Conservation (phyloP, 2,113 vertebrate species). For the Hypanus sabinus region DNA sequence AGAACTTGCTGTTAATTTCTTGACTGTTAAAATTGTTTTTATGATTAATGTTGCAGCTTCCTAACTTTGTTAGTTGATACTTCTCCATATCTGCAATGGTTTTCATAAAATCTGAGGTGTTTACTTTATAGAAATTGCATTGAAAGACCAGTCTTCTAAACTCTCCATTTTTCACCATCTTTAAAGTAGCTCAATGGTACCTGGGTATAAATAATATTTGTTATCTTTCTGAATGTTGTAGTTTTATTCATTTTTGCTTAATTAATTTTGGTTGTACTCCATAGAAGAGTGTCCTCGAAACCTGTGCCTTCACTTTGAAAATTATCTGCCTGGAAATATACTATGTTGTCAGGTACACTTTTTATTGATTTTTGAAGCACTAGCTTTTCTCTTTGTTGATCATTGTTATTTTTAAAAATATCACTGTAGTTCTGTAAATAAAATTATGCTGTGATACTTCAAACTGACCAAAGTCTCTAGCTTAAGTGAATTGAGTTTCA, state of each 20-base stretch:
- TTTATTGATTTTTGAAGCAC: not conserved
- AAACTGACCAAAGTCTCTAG: not conserved
- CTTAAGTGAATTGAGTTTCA: not conserved
- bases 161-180: not conserved
- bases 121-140: not conserved
- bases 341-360: slow-evolving; percentile 79
- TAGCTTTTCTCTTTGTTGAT: not conserved
- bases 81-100: not conserved
- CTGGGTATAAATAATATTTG: not conserved
- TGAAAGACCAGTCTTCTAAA: not conserved
- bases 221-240: not conserved
- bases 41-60: not conserved
- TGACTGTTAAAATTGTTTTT: not conserved
- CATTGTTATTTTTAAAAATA: not conserved
- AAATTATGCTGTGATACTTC: not conserved
- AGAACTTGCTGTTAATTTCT: not conserved
- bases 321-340: slow-evolving; percentile 94
- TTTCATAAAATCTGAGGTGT: not conserved
- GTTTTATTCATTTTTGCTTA: not conserved
- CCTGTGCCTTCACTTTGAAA: slow-evolving; percentile 95
- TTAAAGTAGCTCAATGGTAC: not conserved
- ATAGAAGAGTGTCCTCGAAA: slow-evolving; percentile 87
- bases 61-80: not conserved
- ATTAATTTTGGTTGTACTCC: not conserved
- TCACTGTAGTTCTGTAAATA: not conserved